Evolutionary conservation across 2,797 vertebrate species (phyloP).

Genomic region (Rhodeus uyekii): DNA sequence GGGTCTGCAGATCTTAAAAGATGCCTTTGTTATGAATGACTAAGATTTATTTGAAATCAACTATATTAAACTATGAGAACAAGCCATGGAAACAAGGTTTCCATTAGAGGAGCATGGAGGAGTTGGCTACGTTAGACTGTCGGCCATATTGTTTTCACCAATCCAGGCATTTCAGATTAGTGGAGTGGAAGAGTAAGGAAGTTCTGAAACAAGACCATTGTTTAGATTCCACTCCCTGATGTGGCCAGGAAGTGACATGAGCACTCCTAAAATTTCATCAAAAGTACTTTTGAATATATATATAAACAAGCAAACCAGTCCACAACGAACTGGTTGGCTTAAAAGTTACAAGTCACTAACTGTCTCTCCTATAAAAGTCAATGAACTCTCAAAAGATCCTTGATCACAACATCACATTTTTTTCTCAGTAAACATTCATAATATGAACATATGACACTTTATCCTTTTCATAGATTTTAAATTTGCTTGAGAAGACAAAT

Average conservation of each 20-base stretch:
- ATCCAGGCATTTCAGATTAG: slow-evolving; percentile 35
- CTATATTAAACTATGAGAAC: background rate
- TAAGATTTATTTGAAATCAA: background rate
- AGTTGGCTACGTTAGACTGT: slow-evolving; percentile 2
- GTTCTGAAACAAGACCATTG: slow-evolving; percentile 19
- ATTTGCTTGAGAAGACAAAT: background rate
- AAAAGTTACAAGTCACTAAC: background rate
- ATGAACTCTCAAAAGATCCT: background rate
- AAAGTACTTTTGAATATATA: background rate
- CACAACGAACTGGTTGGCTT: background rate
- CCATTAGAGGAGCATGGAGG: background rate
- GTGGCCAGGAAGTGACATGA: slow-evolving; percentile 33
- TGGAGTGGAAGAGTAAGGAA: slow-evolving; percentile 10
- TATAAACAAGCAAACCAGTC: background rate
- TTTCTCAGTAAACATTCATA: background rate
- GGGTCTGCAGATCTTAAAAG: background rate
- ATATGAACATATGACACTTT: background rate
- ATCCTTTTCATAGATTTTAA: background rate
- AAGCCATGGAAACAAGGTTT: background rate
- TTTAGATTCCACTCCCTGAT: slow-evolving; percentile 3
- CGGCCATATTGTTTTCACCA: slow-evolving; percentile 44
- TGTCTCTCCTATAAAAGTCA: background rate
- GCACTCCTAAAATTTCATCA: background rate
- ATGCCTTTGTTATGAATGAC: background rate
- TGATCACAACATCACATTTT: background rate